Evolutionary conservation across 1,140 invertebrate genomes (phyloP).

Genomic region (Drosophila sturtevanti): DNA sequence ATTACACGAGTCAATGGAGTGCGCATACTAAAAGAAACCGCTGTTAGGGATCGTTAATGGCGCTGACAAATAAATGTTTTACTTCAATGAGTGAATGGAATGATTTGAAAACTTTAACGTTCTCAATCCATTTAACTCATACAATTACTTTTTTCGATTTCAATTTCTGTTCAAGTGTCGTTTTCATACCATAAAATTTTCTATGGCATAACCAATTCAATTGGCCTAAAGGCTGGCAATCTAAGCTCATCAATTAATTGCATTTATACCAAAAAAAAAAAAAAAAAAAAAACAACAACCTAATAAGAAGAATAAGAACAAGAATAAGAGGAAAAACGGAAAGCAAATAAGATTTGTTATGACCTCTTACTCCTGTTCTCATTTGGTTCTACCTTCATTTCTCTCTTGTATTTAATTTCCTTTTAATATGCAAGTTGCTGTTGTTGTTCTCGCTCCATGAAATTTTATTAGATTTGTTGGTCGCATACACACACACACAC

Average conservation of each 20-base stretch:
- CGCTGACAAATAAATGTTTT: no score
- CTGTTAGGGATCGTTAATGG: no score
- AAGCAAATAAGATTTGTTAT: background rate
- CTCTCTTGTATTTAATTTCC: slow-evolving; percentile 7
- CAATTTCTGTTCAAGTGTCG: background rate
- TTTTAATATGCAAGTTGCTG: slow-evolving; percentile 16
- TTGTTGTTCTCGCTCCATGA: slow-evolving; percentile 14
- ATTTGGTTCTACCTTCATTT: background rate
- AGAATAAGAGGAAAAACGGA: background rate
- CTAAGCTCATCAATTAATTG: slow-evolving; percentile 16
- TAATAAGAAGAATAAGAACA: background rate
- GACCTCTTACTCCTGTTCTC: background rate
- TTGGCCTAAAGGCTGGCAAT: background rate
- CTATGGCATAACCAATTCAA: background rate
- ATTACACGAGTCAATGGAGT: no score
- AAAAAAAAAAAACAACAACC: background rate
- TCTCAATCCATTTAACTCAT: no score
- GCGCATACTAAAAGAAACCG: no score
- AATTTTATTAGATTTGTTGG: slow-evolving; percentile 22
- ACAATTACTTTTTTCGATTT: background rate
- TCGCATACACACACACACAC: background rate
- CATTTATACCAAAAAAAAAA: background rate
- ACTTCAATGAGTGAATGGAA: no score
- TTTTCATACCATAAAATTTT: background rate
- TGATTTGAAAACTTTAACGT: no score